phyloP scores from a whole-genome alignment of 2,113 vertebrate genomes.

The Centrocercus urophasianus region DNA sequence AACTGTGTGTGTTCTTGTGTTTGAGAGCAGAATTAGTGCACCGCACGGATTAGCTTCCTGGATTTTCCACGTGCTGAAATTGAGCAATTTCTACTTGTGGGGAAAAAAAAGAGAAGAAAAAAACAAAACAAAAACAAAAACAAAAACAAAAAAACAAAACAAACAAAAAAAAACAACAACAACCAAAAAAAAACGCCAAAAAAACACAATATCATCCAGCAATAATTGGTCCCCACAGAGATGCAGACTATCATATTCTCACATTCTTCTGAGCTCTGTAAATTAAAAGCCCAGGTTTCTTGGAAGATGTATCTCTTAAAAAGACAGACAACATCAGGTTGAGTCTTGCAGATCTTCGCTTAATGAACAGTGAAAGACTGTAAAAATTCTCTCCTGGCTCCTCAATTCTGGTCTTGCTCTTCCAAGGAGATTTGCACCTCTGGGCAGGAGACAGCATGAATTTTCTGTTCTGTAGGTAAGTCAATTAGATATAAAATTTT shows the following conservation, averaged over 20 bases:
- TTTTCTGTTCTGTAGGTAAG: background rate
- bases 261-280: slow-evolving; percentile 30
- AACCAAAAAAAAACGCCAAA: too few species aligned
- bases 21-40: background rate
- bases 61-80: slow-evolving; percentile 41
- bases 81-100: background rate
- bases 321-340: slow-evolving; percentile 22
- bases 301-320: slow-evolving; percentile 28
- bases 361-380: background rate
- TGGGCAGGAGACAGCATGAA: background rate
- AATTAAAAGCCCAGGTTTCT: slow-evolving; percentile 16
- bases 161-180: background rate
- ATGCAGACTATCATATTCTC: slow-evolving; percentile 25
- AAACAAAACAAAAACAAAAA: background rate
- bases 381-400: background rate
- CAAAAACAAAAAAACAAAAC: too few species aligned
- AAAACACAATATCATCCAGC: slow-evolving; percentile 8
- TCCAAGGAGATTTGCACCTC: background rate
- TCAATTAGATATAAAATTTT: background rate
- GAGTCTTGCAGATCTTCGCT: slow-evolving; percentile 38
- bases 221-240: slow-evolving; percentile 57
- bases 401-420: background rate
- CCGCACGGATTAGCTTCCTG: background rate
- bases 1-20: slow-evolving; percentile 13
- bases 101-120: background rate